A percentile compares a stretch with the other conserved stretches of the same genome.
Evolutionary conservation across 53 echinoderm and acorn worm species (phyloP).

Genomic region (Henricia sp.): DNA sequence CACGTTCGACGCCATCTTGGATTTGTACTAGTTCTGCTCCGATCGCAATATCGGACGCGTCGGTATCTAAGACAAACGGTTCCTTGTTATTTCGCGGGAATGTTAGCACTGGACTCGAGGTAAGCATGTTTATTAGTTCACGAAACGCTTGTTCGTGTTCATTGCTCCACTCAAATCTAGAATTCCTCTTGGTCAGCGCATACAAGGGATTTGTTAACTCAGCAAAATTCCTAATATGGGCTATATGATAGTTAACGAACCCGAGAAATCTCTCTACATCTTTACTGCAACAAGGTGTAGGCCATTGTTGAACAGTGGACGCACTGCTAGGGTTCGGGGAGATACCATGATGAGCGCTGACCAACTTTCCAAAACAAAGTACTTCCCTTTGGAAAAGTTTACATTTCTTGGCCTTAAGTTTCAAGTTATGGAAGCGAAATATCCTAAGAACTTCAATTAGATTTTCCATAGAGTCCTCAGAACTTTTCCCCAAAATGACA

Average conservation of each 20-base stretch:
- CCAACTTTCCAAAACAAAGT: conserved; percentile 14
- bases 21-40: conserved; percentile 29
- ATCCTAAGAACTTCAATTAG: conserved; percentile 27
- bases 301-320: conserved; percentile 21
- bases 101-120: conserved; percentile 22
- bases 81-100: conserved; percentile 13
- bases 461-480: conserved; percentile 36
- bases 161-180: conserved; percentile 2
- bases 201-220: conserved; percentile 41
- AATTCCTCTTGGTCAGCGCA: neutral
- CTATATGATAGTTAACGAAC: conserved; percentile 43
- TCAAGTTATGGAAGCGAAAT: neutral
- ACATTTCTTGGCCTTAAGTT: conserved; percentile 46
- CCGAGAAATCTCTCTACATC: conserved; percentile 57
- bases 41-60: conserved; percentile 49
- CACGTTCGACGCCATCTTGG: conserved; percentile 37
- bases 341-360: conserved; percentile 25
- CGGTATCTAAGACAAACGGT: conserved; percentile 50
- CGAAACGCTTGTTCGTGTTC: conserved; percentile 28
- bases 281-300: conserved; percentile 13
- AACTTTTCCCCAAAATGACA: conserved; percentile 29
- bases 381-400: conserved; percentile 46
- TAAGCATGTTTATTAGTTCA: neutral
- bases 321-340: conserved; percentile 24
- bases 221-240: conserved; percentile 36